Percentiles rank a stretch among this genome's conserved stretches.
phyloP scores from a whole-genome alignment of 64 coral and sea anemone genomes.

The Platygyra sinensis region DNA sequence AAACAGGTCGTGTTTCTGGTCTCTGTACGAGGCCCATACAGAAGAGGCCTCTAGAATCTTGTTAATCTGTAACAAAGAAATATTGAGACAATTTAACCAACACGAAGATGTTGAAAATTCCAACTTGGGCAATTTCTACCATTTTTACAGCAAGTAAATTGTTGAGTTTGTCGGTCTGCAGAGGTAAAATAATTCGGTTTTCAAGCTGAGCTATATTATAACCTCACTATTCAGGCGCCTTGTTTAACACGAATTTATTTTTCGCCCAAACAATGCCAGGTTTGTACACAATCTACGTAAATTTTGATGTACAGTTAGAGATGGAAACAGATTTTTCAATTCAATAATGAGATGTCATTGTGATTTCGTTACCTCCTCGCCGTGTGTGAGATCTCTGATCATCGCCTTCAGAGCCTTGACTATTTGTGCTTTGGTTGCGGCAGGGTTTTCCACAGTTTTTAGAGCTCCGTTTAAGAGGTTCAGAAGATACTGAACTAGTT shows the following conservation, averaged over 20 bases:
- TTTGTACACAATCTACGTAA: too few species aligned
- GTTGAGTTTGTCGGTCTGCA: too few species aligned
- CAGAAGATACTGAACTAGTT: conserved; percentile 84
- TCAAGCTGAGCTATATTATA: too few species aligned
- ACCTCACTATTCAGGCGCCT: too few species aligned
- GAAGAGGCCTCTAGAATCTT: conserved; percentile 85
- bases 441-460: conserved; percentile 65
- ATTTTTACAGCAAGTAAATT: too few species aligned
- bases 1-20: conserved; percentile 98
- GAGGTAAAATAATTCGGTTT: too few species aligned
- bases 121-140: too few species aligned
- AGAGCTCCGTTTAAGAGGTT: conserved; percentile 67
- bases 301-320: too few species aligned
- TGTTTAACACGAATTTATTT: too few species aligned
- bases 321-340: not conserved
- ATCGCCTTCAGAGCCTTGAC: conserved; percentile 96
- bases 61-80: conserved; percentile 56
- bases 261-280: too few species aligned
- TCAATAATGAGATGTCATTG: not conserved
- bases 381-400: conserved; percentile 79
- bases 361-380: conserved; percentile 70
- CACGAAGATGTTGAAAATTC: not conserved
- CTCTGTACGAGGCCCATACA: conserved; percentile 90
- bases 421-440: conserved; percentile 90
- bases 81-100: not conserved